Evolutionary conservation across 2,888 invertebrate species (phyloP).

Genomic region (Cyaniris semiargus): DNA sequence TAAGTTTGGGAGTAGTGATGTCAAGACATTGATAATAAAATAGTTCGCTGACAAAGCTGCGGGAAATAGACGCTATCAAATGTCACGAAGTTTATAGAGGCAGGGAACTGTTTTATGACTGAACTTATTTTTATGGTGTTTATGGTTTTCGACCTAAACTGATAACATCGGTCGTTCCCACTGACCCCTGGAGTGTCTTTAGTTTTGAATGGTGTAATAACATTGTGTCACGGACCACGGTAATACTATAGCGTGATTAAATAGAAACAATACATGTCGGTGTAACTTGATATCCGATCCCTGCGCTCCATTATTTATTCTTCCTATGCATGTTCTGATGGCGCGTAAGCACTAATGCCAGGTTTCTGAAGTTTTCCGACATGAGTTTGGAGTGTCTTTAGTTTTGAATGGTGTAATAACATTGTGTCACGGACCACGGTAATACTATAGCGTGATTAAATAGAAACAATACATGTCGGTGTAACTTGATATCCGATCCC

Average conservation of each 20-base stretch:
- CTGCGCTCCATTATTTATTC: background rate
- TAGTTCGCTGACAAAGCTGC: background rate
- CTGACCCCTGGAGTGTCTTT: background rate
- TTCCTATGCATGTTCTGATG: background rate
- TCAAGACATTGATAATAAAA: slow-evolving; percentile 9
- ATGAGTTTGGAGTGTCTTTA: background rate
- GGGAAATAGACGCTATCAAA: slow-evolving; percentile 11
- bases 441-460: slow-evolving; percentile 8
- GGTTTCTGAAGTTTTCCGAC: too few relatives aligned
- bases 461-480: background rate
- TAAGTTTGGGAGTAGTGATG: slow-evolving; percentile 17
- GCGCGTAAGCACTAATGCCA: too few relatives aligned
- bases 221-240: background rate
- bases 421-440: background rate
- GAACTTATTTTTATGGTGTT: slow-evolving; percentile 25
- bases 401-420: background rate
- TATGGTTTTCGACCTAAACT: slow-evolving; percentile 24
- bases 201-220: background rate
- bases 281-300: background rate
- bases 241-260: slow-evolving; percentile 2
- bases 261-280: background rate
- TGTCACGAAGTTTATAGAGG: slow-evolving; percentile 8
- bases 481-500: background rate
- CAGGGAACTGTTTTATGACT: slow-evolving; percentile 19
- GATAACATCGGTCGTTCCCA: background rate